phyloP scores from a whole-genome alignment of 2,113 vertebrate species.

The Empidonax alnorum region DNA sequence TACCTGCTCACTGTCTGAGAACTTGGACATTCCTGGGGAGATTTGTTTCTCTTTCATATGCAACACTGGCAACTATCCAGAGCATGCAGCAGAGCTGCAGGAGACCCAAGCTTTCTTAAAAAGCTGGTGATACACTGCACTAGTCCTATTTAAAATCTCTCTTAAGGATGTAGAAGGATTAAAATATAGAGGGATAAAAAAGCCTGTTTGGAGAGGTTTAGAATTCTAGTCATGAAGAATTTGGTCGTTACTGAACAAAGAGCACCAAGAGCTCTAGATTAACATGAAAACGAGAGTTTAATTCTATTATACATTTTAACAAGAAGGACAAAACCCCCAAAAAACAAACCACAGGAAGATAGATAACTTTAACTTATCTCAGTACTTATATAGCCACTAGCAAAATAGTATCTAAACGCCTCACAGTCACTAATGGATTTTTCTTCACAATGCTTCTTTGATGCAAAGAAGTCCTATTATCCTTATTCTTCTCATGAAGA shows the following conservation, averaged over 20 bases:
- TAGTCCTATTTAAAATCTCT: background rate
- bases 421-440: conserved; percentile 30
- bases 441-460: conserved; percentile 28
- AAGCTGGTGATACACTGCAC: background rate
- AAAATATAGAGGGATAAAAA: background rate
- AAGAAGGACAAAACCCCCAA: background rate
- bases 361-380: background rate
- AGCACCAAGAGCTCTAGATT: background rate
- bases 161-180: background rate
- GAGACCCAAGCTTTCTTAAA: background rate
- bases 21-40: background rate
- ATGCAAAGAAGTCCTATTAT: conserved; percentile 52
- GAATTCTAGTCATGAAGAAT: background rate
- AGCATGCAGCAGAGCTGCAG: background rate
- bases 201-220: background rate
- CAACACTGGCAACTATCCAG: background rate
- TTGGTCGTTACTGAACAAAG: background rate
- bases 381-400: background rate
- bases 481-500: conserved; percentile 34
- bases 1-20: background rate
- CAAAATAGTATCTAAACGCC: background rate
- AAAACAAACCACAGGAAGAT: background rate
- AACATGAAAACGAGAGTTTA: background rate
- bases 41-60: background rate
- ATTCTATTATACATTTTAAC: background rate